Conservation (phyloP, 2,888 invertebrate genomes). For the Agrochola macilenta region DNA sequence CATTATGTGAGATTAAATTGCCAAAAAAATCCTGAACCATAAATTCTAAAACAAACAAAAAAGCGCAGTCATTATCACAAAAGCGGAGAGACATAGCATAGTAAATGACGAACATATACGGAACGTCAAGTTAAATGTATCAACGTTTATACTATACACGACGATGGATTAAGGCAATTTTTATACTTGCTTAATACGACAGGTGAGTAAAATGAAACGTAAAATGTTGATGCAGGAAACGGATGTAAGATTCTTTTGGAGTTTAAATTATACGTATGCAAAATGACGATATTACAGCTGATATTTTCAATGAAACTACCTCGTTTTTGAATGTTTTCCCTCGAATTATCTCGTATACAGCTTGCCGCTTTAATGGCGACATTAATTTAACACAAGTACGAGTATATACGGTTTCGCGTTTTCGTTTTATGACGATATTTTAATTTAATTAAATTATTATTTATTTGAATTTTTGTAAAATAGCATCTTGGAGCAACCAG, state of each 20-base stretch:
- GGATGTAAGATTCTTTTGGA: not conserved
- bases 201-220: constrained; percentile 48
- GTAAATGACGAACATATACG: constrained; percentile 34
- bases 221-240: constrained; percentile 35
- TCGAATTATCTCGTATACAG: too few species aligned
- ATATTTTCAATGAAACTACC: not conserved
- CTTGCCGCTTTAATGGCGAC: too few species aligned
- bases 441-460: too few species aligned
- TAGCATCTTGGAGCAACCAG: too few species aligned
- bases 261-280: not conserved
- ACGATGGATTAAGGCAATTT: constrained; percentile 52
- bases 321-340: not conserved
- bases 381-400: too few species aligned
- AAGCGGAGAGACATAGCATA: constrained; percentile 7
- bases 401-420: too few species aligned
- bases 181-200: constrained; percentile 27
- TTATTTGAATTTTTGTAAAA: too few species aligned
- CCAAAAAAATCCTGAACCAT: not conserved
- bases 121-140: constrained; percentile 25
- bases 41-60: constrained; percentile 8
- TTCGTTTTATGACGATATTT: too few species aligned
- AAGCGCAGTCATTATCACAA: constrained; percentile 17
- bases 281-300: not conserved
- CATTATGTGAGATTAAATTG: not conserved
- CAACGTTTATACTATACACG: constrained; percentile 9